Evolutionary conservation across 2,797 vertebrate species (phyloP), one percentile per base, ranked within the genome.

Genomic region (Poecilia wingei): DNA sequence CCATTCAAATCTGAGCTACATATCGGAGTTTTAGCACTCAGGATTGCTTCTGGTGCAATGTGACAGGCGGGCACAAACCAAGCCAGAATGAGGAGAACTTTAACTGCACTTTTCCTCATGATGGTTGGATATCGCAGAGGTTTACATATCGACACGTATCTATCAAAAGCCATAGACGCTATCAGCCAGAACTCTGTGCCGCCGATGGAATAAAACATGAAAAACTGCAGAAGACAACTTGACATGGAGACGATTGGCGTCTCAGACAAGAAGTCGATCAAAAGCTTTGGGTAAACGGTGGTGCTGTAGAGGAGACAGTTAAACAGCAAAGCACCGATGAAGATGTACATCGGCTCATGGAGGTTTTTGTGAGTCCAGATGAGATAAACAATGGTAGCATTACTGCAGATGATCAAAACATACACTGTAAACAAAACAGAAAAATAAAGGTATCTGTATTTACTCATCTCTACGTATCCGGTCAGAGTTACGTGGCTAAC

Each of bases 301-400:
- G 78, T 83, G 82, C 86, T 84, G n/a, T 57, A 84, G 7, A 88
- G n/a, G 49, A 87, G 3, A 39, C 89, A 84, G 78, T 93, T 93
- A 1, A 77, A 2, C 14, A 83, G 78, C 81, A 93, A 36, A 80
- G 91, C 89, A 59, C 89, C 91, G 6, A 92, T 88, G 1, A 91
- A 91, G 39, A 91, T 43, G 66, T 92, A 93, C 92, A 93, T 92
- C 0, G 92, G 90, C 41, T 91, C 80, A 68, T 93, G 92, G 22
- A 92, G 88, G 74, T 74, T 82, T 41, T 10, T 51, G 49, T 93
- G 86, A 31, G 16, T 76, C 55, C 75, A 82, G 13, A 91, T 88
- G 0, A 92, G 47, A 28, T 33, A 84, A 8, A 92, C 39, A 33
- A 93, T 84, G 4, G 71, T 76, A n/a, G 13, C 49, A 43, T 92